Evolutionary conservation across 1,140 invertebrate species (phyloP).

Genomic region (Aplysia californica): DNA sequence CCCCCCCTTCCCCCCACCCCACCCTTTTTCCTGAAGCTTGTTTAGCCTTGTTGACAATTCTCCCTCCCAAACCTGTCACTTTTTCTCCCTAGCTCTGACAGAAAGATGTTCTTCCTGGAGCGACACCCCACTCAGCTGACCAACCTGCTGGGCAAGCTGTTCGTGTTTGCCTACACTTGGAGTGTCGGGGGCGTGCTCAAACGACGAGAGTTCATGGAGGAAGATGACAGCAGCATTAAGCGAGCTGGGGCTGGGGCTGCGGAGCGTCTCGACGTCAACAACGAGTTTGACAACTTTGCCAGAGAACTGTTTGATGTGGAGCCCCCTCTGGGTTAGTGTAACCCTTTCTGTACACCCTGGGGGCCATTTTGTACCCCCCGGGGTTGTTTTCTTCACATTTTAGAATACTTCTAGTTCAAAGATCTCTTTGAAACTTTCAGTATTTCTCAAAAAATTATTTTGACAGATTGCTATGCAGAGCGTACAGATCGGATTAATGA

Average conservation of each 20-base stretch:
- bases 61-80: background rate
- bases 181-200: slow-evolving; percentile 62
- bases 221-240: slow-evolving; percentile 53
- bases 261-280: slow-evolving; percentile 73
- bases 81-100: background rate
- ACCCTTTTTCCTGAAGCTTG: too few species aligned
- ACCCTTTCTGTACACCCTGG: too few species aligned
- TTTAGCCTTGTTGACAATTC: too few species aligned
- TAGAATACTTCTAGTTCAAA: too few species aligned
- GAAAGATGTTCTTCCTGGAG: slow-evolving; percentile 59
- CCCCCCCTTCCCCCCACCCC: too few species aligned
- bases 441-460: too few species aligned
- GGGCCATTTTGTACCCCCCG: too few species aligned
- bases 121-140: slow-evolving; percentile 61
- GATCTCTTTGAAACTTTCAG: too few species aligned
- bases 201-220: slow-evolving; percentile 65
- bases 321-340: slow-evolving; percentile 63
- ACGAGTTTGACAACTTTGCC: slow-evolving; percentile 78
- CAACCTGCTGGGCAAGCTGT: slow-evolving; percentile 71
- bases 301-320: slow-evolving; percentile 77
- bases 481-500: too few species aligned
- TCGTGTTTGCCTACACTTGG: slow-evolving; percentile 66
- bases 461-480: too few species aligned
- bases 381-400: too few species aligned
- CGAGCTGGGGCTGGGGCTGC: slow-evolving; percentile 41